Base-by-base conservation (phyloP, 1,140 invertebrate species). In the Conus betulinus region DNA sequence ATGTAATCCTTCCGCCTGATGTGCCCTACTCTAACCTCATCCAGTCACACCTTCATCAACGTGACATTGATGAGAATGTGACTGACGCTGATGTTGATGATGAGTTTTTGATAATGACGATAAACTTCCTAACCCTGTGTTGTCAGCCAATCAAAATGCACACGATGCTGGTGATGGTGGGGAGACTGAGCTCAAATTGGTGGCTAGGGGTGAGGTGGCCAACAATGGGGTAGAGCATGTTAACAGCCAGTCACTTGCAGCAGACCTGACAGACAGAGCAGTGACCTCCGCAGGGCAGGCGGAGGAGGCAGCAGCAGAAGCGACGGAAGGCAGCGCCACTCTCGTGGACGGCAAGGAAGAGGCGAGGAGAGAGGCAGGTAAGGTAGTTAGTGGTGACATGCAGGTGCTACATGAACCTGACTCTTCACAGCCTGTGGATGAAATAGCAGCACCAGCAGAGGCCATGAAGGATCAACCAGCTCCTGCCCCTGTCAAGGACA, bases 131-230 rank as follows among this genome's bases (percentile, higher is more conserved):
- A 86, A 89, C 84, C 71, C 23, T 25, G 53, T 76, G 85, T 87
- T 87, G 91, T 93, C 93, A 93, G 93, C 93, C 93, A 93, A 95
- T 94, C 93, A 94, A 93, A 94, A 94, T 93, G 92, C 94, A 93
- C 93, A 93, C 94, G 94, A 95, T 92, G 94, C 92, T 93, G 94
- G 94, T 85, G 84, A 85, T 82, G 74, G 25, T 60, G 88, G 84
- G 5, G 60, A 27, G 17, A 39, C 20, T 67, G 84, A 27, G 17
- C 27, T 5, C 27, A 60, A 10, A 6, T 39, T 55, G 25, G 67
- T 60, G 57, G 57, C 76, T 78, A 39, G 25, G 8, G 76, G 11
- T 27, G 76, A 39, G 10, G 51, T 81, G 15, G 79, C 8, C 13
- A 23, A 15, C 79, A 39, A 51, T 79, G 76, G 6, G 7, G 51